These are phyloP conservation scores for Alectoris magna DNA, from an alignment of 2,797 vertebrate genomes.

Conservation along the genomic window DNA sequence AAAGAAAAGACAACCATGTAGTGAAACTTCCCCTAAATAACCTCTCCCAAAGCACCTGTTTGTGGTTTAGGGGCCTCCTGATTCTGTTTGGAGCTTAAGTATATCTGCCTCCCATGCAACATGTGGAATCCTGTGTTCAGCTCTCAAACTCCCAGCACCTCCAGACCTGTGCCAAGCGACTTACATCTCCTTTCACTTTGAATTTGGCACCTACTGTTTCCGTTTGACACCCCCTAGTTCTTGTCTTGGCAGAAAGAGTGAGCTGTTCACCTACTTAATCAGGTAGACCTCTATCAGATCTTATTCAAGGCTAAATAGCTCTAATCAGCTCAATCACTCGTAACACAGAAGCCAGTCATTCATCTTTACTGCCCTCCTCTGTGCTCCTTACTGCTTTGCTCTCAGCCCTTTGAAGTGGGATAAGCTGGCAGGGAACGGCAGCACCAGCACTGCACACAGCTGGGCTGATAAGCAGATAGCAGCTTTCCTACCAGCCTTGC, in stretches of 20 bases:
- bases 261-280: constrained; percentile 1
- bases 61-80: background rate
- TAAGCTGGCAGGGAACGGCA: background rate
- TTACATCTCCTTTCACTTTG: background rate
- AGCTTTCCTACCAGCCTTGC: background rate
- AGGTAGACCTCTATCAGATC: background rate
- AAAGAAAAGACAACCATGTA: background rate
- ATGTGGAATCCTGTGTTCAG: background rate
- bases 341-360: background rate
- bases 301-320: background rate
- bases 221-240: background rate
- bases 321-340: background rate
- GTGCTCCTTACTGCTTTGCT: background rate
- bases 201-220: background rate
- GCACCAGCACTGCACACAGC: background rate
- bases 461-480: background rate
- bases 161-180: background rate
- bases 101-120: background rate
- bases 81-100: background rate
- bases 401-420: background rate
- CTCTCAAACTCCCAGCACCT: background rate
- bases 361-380: background rate
- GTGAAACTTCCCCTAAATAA: background rate
- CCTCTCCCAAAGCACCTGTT: background rate
- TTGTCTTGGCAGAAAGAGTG: background rate